Base-by-base conservation (phyloP, 2,113 vertebrate species). In the Meles meles region DNA sequence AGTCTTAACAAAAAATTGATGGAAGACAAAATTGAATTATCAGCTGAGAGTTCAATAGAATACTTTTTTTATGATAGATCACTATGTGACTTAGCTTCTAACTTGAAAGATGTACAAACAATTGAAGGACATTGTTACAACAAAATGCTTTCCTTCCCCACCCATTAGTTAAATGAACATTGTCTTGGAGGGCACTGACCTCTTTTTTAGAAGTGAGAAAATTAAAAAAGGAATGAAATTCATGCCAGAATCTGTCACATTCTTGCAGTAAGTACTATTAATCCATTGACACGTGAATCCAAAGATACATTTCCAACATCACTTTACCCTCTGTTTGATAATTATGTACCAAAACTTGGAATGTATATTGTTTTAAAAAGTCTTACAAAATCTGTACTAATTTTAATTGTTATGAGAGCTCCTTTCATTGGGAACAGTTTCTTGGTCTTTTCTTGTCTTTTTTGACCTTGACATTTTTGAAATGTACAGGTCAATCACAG, bases 321-420 rank as follows among this genome's bases (percentile, higher is more conserved):
- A 74, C 55, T 90, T 76, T 84, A 94, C 23, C 52, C 49, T 84
- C 10, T 76, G 67, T 81, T 83, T 83, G 65, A 65, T 52, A 90
- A 83, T 94, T 74, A 82, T 72, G 34, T 65, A 65, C 63, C 87
- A 90, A 89, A 76, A n/a, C n/a, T 90, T 83, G n/a, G n/a, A 55
- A 65, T 55, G 15, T 72, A 63, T 57, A 25, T 79, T 87, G 65
- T 63, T 89, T 83, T 76, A 67, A 89, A 42, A 83, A 82, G 37
- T 5, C 67, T 74, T 79, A 65, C 57, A 74, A 47, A 93, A 61
- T 74, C 17, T 72, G 39, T 72, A 27, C 37, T 72, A 25, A 72
- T 92, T 94, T 89, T 76, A 65, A 49, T 42, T 94, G 49, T 52
- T 88, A 27, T 65, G 23, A 39, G 47, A 49, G 23, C 37, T 84